Conservation (phyloP, 2,888 invertebrate species). For the Amblyjoppa proteus region DNA sequence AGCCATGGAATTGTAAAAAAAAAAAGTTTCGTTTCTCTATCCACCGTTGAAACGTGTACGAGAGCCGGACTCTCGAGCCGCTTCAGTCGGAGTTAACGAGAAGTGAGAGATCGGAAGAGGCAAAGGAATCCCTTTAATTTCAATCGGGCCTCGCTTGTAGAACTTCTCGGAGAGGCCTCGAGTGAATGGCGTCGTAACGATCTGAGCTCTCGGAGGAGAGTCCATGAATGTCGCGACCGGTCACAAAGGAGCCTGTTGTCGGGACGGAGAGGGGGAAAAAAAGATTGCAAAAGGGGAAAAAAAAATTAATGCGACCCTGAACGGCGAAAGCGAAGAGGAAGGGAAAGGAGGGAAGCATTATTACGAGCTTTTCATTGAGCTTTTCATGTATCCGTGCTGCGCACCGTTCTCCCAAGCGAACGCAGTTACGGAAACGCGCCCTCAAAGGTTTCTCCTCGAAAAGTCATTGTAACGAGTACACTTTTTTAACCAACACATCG, state of each 20-base stretch:
- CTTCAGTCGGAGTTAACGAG: slow-evolving; percentile 28
- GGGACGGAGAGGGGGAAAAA: background rate
- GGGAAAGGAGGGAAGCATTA: slow-evolving; percentile 18
- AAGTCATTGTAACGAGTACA: no score
- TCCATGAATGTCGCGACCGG: background rate
- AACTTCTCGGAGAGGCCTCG: slow-evolving; percentile 29
- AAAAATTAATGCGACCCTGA: background rate
- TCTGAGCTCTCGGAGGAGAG: slow-evolving; percentile 1
- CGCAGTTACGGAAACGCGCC: no score
- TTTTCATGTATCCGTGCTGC: background rate
- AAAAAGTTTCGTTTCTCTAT: background rate
- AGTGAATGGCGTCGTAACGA: slow-evolving; percentile 44
- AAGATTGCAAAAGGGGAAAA: background rate
- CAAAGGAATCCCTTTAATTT: slow-evolving; percentile 45
- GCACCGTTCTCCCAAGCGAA: background rate
- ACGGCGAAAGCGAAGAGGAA: background rate
- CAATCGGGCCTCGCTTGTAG: slow-evolving; percentile 31
- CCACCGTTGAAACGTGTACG: slow-evolving; percentile 3
- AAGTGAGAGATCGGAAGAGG: slow-evolving; percentile 38
- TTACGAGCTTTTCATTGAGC: slow-evolving; percentile 27
- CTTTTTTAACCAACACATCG: no score
- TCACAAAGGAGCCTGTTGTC: slow-evolving; percentile 29
- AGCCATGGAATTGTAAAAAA: background rate
- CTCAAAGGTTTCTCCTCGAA: no score
- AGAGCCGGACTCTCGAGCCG: slow-evolving; percentile 8